phyloP scores from a whole-genome alignment of 2,797 vertebrate species.

The Allobates femoralis region DNA sequence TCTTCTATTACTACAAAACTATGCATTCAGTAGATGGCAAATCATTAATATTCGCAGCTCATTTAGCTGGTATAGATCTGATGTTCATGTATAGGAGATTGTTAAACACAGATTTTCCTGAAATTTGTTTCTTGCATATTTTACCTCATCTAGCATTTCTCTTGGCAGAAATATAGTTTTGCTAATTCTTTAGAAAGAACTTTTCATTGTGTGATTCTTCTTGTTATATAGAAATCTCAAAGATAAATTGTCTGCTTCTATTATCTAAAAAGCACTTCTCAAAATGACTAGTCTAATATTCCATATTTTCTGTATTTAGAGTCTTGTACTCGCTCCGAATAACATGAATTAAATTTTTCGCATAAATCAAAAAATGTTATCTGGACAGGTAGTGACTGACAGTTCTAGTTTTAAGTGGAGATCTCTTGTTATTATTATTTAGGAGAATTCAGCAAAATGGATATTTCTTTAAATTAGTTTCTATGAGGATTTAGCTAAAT shows the following conservation, averaged over 20 bases:
- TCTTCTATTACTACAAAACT: constrained; percentile 7
- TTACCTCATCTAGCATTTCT: constrained; percentile 1
- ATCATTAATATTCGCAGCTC: constrained; percentile 7
- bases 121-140: constrained; percentile 19
- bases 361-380: neutral
- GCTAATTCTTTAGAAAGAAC: constrained; percentile 39
- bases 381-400: neutral
- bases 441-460: too few species aligned
- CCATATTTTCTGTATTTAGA: neutral
- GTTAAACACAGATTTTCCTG: constrained; percentile 24
- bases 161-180: constrained; percentile 8
- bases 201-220: constrained; percentile 45
- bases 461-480: too few species aligned
- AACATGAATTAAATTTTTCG: neutral
- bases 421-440: too few species aligned
- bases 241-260: constrained; percentile 34
- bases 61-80: neutral
- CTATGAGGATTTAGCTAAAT: too few species aligned
- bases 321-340: neutral
- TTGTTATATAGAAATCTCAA: constrained; percentile 41
- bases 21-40: constrained; percentile 31
- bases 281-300: constrained; percentile 37
- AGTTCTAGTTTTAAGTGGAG: too few species aligned
- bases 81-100: constrained; percentile 20
- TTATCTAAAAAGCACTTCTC: constrained; percentile 40